Evolutionary conservation across 1,140 invertebrate genomes (phyloP).

Genomic region (Xylocopa sonorina): DNA sequence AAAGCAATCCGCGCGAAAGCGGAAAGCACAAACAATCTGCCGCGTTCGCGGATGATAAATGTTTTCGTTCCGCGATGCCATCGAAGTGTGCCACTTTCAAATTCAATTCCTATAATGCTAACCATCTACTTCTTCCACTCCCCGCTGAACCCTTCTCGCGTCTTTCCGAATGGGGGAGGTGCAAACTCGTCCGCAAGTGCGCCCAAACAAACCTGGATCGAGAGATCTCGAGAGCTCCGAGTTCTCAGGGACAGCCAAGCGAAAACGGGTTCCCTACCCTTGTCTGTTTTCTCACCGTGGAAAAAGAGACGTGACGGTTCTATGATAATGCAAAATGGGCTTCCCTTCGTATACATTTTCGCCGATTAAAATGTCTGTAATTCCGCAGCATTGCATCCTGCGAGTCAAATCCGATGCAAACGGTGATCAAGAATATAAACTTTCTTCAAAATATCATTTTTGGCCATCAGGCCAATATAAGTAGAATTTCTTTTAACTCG

Average conservation of each 20-base stretch:
- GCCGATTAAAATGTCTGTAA: conserved; percentile 46
- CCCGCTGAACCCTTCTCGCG: neutral
- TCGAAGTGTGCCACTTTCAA: conserved; percentile 65
- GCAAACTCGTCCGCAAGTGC: conserved; percentile 56
- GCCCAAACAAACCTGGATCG: conserved; percentile 61
- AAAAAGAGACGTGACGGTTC: conserved; percentile 36
- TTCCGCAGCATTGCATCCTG: neutral
- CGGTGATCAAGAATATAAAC: too few relatives aligned
- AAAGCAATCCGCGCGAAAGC: conserved; percentile 54
- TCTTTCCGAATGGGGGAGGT: conserved; percentile 38
- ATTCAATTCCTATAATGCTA: conserved; percentile 73
- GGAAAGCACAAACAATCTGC: conserved; percentile 59
- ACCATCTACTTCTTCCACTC: neutral
- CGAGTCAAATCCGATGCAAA: too few relatives aligned
- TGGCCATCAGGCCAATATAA: too few relatives aligned
- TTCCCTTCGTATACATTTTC: conserved; percentile 26
- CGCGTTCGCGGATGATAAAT: conserved; percentile 62
- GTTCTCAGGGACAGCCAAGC: conserved; percentile 56
- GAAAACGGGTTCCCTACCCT: conserved; percentile 25
- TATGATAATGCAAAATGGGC: conserved; percentile 50
- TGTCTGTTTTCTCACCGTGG: conserved; percentile 17
- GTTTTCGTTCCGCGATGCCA: conserved; percentile 59
- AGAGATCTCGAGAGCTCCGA: conserved; percentile 53
- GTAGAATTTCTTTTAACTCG: too few relatives aligned
- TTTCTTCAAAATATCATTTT: too few relatives aligned